These are phyloP conservation scores for Ptilorrhoa leucosticta DNA, from an alignment of 2,113 vertebrate genomes.

Conservation along the genomic window DNA sequence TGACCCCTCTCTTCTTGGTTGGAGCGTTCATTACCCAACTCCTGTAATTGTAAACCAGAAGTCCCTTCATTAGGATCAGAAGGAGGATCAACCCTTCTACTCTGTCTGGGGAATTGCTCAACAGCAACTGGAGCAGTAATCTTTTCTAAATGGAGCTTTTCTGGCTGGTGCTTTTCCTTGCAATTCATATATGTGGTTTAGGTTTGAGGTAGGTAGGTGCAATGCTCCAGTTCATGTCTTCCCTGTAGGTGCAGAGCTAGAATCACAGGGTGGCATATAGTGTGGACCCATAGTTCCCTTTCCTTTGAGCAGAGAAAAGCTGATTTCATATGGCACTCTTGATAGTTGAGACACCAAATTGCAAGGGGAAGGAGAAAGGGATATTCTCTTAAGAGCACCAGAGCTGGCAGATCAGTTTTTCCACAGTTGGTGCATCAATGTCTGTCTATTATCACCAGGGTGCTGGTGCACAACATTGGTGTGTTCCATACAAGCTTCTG, in stretches of 20 bases:
- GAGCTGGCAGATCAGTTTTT: neutral
- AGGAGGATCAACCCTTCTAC: neutral
- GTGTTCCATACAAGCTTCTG: neutral
- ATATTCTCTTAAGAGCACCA: neutral
- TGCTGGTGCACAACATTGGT: neutral
- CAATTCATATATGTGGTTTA: neutral
- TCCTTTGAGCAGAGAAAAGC: neutral
- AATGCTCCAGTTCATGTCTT: neutral
- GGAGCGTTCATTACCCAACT: neutral
- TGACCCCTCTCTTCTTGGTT: neutral
- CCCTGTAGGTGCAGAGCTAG: neutral
- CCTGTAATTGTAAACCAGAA: neutral
- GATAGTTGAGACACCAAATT: neutral
- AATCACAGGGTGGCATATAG: neutral
- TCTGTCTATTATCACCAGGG: neutral
- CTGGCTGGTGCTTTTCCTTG: neutral
- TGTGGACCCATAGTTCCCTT: neutral
- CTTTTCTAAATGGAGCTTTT: neutral
- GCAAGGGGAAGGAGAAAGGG: neutral
- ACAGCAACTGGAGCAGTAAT: neutral
- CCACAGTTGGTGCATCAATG: neutral
- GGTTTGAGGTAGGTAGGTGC: neutral
- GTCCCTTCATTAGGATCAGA: neutral
- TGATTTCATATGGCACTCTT: neutral
- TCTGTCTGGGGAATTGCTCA: neutral